Base-by-base conservation (phyloP, 2,888 invertebrate species). In the Lycocerus yunnanus region DNA sequence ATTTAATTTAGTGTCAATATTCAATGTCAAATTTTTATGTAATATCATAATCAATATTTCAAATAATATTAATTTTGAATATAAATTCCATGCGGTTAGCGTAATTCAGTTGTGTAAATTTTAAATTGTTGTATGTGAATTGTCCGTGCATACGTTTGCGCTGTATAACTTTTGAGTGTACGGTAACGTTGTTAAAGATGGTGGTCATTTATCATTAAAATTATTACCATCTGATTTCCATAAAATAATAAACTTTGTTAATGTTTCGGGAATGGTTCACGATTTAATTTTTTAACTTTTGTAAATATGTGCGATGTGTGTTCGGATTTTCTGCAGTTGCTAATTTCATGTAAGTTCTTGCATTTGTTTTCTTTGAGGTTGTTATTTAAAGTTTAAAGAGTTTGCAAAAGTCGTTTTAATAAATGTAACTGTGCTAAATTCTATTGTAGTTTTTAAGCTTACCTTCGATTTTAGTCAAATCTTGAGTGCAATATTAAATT, bases 221-320 rank as follows among this genome's bases (percentile, higher is more conserved):
- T 81, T 67, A 81, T 81, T 79, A 82, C 79, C 81, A 82, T 82
- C 80, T 81, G 81, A 83, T 83, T 80, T 72, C 76, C 63, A 79
- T 71, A 72, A 69, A 74, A 75, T 73, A 75, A 75, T 75, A 75
- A 72, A 70, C 43, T 73, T 70, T 14, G 58, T 63, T 77, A 74
- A 73, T 73, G 80, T 77, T 72, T 73, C 72, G 77, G 75, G 76
- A 72, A 75, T 77, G 77, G 73, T 77, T 69, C 71, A 76, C 76
- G 67, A 74, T 58, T 70, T 80, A 81, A 78, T 78, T 79, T 75
- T 71, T 72, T 74, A 71, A 74, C 75, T 73, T 68, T 72, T 69
- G 73, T 74, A 85, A 89, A 86, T 86, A 95, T 95, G 95, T 97
- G 97, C 93, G 97, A 97, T 93, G 94, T 95, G 89, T 97, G 97